These are phyloP conservation scores for Aphodius granarius DNA, from an alignment of 2,888 invertebrate genomes.

Conservation along the genomic window DNA sequence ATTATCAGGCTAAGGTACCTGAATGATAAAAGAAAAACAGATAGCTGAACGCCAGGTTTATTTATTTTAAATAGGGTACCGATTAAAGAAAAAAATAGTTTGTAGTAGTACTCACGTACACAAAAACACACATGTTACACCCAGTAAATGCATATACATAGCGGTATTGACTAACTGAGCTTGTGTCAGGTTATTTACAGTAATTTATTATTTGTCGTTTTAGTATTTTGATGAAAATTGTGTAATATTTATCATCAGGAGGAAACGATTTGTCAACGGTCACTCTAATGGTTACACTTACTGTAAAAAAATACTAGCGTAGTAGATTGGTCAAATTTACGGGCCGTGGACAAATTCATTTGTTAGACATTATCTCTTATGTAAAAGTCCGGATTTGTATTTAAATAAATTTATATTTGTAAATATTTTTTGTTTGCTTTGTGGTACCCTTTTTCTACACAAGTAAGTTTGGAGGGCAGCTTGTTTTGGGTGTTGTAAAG, in stretches of 20 bases:
- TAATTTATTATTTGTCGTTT: constrained; percentile 26
- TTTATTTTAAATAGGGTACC: constrained; percentile 5
- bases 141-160: constrained; percentile 15
- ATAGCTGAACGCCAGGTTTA: constrained; percentile 1
- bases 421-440: constrained; percentile 28
- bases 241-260: constrained; percentile 17
- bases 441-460: too few relatives aligned
- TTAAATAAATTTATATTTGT: constrained; percentile 55
- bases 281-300: constrained; percentile 38
- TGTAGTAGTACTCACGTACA: not conserved
- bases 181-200: constrained; percentile 33
- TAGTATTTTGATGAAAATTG: constrained; percentile 23
- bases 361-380: constrained; percentile 48
- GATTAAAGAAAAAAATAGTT: constrained; percentile 11
- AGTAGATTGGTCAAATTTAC: constrained; percentile 30
- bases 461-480: too few relatives aligned
- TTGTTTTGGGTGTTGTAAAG: too few relatives aligned
- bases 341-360: constrained; percentile 45
- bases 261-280: constrained; percentile 40
- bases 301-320: constrained; percentile 37
- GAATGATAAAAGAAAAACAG: not conserved
- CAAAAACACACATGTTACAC: constrained; percentile 8
- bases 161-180: not conserved
- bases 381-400: constrained; percentile 52
- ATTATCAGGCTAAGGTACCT: constrained; percentile 1